phyloP scores from a whole-genome alignment of 2,797 vertebrate genomes.

The Cryptoprocta ferox region DNA sequence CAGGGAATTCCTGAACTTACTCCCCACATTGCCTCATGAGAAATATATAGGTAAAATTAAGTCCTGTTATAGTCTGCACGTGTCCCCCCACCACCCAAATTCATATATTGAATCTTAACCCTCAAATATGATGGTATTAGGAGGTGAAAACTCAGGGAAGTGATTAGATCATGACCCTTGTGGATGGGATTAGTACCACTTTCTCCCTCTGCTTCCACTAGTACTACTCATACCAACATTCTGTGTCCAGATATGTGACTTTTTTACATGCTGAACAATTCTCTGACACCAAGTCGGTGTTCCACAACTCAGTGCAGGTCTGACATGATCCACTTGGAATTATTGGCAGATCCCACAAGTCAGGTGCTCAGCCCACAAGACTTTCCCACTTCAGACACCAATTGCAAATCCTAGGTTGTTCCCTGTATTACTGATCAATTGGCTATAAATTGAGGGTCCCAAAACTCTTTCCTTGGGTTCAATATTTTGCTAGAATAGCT shows the following conservation, averaged over 20 bases:
- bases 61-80: background rate
- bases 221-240: background rate
- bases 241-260: background rate
- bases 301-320: background rate
- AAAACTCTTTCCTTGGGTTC: background rate
- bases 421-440: background rate
- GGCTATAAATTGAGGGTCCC: background rate
- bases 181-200: background rate
- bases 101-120: background rate
- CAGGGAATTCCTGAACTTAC: too few relatives aligned
- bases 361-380: background rate
- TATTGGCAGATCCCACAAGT: background rate
- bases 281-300: background rate
- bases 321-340: background rate
- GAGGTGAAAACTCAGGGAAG: background rate
- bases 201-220: background rate
- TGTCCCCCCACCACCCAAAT: fast-evolving
- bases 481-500: background rate
- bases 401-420: background rate
- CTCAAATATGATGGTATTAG: background rate
- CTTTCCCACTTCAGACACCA: background rate
- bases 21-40: background rate
- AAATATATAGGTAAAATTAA: background rate
- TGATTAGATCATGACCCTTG: background rate
- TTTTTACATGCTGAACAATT: background rate